These are phyloP conservation scores for Drosophila bocki DNA, from an alignment of 1,140 invertebrate species.

Conservation along the genomic window DNA sequence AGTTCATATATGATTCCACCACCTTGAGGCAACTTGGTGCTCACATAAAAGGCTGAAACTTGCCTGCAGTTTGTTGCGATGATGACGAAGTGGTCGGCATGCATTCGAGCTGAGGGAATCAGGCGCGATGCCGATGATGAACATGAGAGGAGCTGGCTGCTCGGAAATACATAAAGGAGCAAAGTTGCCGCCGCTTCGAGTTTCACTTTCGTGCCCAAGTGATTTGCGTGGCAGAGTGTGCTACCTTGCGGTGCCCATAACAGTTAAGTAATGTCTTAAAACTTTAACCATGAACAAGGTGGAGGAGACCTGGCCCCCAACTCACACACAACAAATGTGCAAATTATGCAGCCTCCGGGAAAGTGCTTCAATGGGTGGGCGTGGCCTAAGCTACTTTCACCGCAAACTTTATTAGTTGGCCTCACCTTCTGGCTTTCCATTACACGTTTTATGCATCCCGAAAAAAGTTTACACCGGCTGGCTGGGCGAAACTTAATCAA, in stretches of 20 bases:
- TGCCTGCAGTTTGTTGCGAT: constrained; percentile 71
- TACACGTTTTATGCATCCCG: constrained; percentile 34
- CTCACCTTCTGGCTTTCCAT: constrained; percentile 73
- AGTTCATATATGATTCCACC: constrained; percentile 20
- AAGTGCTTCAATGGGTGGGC: constrained; percentile 50
- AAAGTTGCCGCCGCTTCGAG: constrained; percentile 59
- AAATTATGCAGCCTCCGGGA: constrained; percentile 60
- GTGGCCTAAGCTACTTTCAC: constrained; percentile 68
- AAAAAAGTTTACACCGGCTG: constrained; percentile 50
- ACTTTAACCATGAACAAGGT: constrained; percentile 62
- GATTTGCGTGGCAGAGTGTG: constrained; percentile 61
- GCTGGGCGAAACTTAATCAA: constrained; percentile 64
- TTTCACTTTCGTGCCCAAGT: constrained; percentile 81
- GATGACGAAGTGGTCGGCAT: constrained; percentile 49
- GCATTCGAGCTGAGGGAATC: constrained; percentile 45
- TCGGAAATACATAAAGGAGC: constrained; percentile 24
- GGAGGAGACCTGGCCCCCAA: constrained; percentile 20
- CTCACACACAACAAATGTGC: constrained; percentile 66
- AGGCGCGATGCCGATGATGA: constrained; percentile 40
- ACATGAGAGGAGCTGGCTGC: constrained; percentile 17
- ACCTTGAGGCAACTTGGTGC: constrained; percentile 51
- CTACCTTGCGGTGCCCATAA: constrained; percentile 76
- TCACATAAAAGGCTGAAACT: constrained; percentile 73
- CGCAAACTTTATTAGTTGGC: constrained; percentile 73
- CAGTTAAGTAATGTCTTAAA: constrained; percentile 82